Base-by-base conservation (phyloP, 2,888 invertebrate genomes). In the Dicranocentrus wangi region DNA sequence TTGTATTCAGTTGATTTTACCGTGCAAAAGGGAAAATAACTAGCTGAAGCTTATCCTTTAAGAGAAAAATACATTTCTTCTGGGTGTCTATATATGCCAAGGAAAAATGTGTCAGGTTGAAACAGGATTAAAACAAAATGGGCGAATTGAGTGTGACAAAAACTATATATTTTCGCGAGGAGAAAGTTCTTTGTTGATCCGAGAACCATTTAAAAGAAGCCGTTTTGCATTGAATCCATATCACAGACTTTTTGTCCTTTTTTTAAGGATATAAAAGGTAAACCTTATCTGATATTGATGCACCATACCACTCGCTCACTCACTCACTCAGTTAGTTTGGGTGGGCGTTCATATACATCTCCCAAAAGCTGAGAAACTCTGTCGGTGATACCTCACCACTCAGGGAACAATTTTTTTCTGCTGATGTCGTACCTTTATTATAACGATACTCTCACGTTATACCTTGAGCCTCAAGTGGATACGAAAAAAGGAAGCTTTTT, bases 401-500 rank as follows among this genome's bases (percentile, higher is more conserved):
- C 28, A 55, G 32, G 23, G 61, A 76, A 39, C 75, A 68, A 66
- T 76, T 70, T 77, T 75, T 66, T 32, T 73, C 69, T 63, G 69
- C 77, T 70, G 77, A 77, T 79, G 71, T 79, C 42, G 73, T 80
- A 32, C 61, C n/a, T 61, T 28, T 61, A 32, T 32, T 61, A 28
- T 61, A 61, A 2, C n/a, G 1, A 27, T n/a, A n/a, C n/a, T 13
- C 5, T 51, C 51, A 5, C 5, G 51, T 17, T 5, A 51, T 42
- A 42, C 42, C 42, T 3, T 61, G 25, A 70, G 65, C 58, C 78
- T 79, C 71, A 79, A 79, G 78, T 79, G 78, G 78, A 79, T 79
- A 71, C 61, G 69, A 70, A 68, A 75, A 61, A 65, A 79, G 43
- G 78, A 65, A 79, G 78, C 71, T 55, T 71, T 79, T 79, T 79